Evolutionary conservation across 2,888 invertebrate genomes (phyloP).

Genomic region (Tenthredo mesomela): DNA sequence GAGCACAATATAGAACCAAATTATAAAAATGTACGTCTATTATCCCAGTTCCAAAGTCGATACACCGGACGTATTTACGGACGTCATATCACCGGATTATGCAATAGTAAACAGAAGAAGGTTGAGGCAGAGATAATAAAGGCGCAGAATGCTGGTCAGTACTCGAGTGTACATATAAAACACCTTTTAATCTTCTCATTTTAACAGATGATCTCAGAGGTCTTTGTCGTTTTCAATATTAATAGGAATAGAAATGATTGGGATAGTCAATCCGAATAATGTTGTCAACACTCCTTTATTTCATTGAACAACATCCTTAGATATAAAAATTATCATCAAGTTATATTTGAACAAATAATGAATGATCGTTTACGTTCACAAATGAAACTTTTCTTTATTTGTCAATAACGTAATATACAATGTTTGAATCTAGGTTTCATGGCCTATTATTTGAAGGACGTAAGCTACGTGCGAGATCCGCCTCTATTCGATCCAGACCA

Average conservation of each 20-base stretch:
- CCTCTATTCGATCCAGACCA: conserved; percentile 93
- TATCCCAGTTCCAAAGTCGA: conserved; percentile 97
- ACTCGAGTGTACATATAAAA: background rate
- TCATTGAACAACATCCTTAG: background rate
- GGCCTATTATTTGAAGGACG: conserved; percentile 90
- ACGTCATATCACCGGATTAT: conserved; percentile 95
- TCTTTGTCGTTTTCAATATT: background rate
- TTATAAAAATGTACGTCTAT: conserved; percentile 94
- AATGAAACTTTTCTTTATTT: background rate
- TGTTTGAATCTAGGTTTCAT: conserved; percentile 83
- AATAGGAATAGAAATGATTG: background rate
- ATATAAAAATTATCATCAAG: background rate
- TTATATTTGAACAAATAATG: no score
- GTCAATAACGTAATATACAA: background rate
- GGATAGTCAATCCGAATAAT: background rate
- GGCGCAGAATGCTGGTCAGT: conserved; percentile 85
- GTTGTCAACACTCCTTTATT: background rate
- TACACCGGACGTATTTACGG: conserved; percentile 96
- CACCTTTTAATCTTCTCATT: background rate
- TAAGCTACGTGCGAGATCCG: conserved; percentile 91
- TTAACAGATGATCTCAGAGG: background rate
- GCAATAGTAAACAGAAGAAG: conserved; percentile 87
- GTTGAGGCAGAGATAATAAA: conserved; percentile 88
- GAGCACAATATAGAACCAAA: conserved; percentile 89
- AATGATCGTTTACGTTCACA: background rate